Evolutionary conservation across 2,113 vertebrate species (phyloP), one percentile per base, ranked within the genome.

Genomic region (Manacus vitellinus): DNA sequence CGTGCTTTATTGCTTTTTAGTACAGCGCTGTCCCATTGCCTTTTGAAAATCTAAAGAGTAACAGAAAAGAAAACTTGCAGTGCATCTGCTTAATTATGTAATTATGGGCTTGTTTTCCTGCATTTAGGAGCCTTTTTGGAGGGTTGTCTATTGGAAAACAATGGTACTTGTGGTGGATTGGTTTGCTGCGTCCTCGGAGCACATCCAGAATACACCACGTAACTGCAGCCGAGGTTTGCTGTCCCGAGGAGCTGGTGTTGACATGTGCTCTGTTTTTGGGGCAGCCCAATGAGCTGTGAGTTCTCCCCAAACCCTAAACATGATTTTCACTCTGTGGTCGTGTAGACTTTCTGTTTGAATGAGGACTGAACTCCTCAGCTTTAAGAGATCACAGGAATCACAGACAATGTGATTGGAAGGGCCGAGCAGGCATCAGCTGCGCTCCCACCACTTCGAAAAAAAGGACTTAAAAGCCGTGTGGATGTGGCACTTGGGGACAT

Each of bases 1-100:
- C 98, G 65, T 98, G 98, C 99, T 99, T 99, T 98, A 98, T 98
- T 99, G 98, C 98, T 98, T 98, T 98, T 98, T 98, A 98, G 98
- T 98, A 97, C 96, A 95, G 97, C 55, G 82, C 97, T 97, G 97
- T 98, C 97, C 97, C 85, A 81, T 97, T 98, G 98, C 97, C 97
- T 98, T 98, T 98, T 97, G 97, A 98, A 98, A 98, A 98, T 94
- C 94, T 88, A 94, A 97, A 97, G 95, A 96, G 92, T 85, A 97
- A 98, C 98, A 97, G 98, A 97, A 98, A 98, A 98, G 98, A 98
- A 98, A 98, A 98, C 97, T 97, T 91, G 97, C 97, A 89, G 95
- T 96, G 92, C 97, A 96, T 98, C 97, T 98, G 96, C 97, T 97
- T 98, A 97, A 97, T 98, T 98, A 95, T 94, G 94, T 97, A 98